Conservation (phyloP, 2,888 invertebrate species). For the Latrodectus elegans region DNA sequence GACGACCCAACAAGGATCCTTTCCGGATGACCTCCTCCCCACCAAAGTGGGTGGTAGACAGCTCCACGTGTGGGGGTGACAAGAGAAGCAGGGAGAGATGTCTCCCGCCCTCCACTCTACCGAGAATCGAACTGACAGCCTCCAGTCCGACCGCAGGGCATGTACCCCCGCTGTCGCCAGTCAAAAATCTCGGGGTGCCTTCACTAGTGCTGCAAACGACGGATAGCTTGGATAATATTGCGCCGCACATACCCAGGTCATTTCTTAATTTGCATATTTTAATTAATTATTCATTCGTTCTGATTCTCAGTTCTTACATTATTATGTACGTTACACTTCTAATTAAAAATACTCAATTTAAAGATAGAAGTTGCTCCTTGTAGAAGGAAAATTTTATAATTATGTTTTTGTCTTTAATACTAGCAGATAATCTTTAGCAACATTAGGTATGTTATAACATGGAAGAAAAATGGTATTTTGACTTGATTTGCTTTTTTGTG, state of each 20-base stretch:
- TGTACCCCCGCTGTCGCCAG: constrained; percentile 42
- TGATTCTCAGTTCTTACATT: no score
- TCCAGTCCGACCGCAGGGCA: constrained; percentile 61
- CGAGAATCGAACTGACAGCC: constrained; percentile 57
- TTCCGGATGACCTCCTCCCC: constrained; percentile 24
- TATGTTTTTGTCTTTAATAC: no score
- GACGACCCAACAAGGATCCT: constrained; percentile 49
- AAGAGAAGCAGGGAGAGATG: constrained; percentile 5
- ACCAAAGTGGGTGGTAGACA: constrained; percentile 53
- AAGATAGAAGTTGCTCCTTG: no score
- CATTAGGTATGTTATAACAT: no score
- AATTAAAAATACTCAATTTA: no score
- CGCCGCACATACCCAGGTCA: constrained; percentile 93
- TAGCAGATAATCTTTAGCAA: no score
- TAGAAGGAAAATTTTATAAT: no score
- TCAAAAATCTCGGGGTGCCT: constrained; percentile 50
- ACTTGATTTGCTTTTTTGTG: no score
- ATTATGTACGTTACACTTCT: no score
- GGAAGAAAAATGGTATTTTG: no score
- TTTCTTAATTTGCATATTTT: not conserved
- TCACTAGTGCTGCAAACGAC: constrained; percentile 74
- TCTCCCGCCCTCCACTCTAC: constrained; percentile 17
- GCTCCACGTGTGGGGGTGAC: constrained; percentile 6
- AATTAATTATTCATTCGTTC: no score
- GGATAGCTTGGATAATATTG: constrained; percentile 93